Evolutionary conservation across 1,140 invertebrate genomes (phyloP), one percentile per base, ranked within the genome.

Genomic region (Drosophila chauvacae): DNA sequence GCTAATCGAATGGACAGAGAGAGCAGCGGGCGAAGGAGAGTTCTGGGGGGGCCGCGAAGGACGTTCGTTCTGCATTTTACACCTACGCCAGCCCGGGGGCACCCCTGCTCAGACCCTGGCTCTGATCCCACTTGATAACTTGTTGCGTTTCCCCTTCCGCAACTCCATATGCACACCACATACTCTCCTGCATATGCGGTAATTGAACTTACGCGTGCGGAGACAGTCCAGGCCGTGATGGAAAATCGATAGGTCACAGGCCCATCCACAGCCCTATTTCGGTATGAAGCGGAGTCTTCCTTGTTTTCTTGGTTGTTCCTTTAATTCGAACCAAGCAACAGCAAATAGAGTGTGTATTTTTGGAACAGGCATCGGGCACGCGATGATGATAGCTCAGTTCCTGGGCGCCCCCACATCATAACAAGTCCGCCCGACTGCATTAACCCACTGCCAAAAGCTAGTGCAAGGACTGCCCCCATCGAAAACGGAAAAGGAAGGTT

Each of bases 401-500:
- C 30, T 55, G 33, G 42, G 39, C 47, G 37, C 72, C 51, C 68
- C 44, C 55, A 33, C 13, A 50, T 48, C 50, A 53, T 56, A 66
- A 56, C 55, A 69, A 77, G 55, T 62, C 77, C 60, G 37, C 57
- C 41, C 75, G 55, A 70, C 70, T 77, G 84, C 77, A 83, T 77
- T 87, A 87, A 87, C 83, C 83, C 84, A 87, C 84, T 87, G 83
- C 64, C 76, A 70, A 60, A 65, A 77, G 83, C 58, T 76, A 77
- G 83, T 87, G 82, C 82, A 86, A 87, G 82, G 82, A 85, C 78
- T 85, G 66, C 64, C 63, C 51, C 74, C 74, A 69, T 18, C 42
- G n/a, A 60, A 61, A 61, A 37, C 57, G 33, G 51, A 61, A 59
- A 59, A 61, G 71, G 57, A 71, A 81, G 59, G 74, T 81, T 64